These are phyloP conservation scores for Oxycera nigricornis DNA, from an alignment of 2,888 invertebrate species.

Conservation along the genomic window DNA sequence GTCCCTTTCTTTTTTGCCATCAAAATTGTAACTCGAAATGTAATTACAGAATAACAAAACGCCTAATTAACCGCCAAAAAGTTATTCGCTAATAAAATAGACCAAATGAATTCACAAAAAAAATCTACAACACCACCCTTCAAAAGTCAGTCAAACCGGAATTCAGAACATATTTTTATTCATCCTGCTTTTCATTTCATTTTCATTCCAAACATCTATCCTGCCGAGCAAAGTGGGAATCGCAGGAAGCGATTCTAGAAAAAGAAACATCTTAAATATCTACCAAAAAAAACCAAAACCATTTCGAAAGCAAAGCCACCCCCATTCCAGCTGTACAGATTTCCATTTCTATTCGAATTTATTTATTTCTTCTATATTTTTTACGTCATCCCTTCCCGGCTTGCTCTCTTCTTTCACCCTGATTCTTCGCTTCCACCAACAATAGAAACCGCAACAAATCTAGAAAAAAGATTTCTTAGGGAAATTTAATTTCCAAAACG, in stretches of 20 bases:
- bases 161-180: background rate
- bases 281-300: background rate
- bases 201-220: background rate
- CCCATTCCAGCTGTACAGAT: background rate
- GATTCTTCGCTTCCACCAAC: background rate
- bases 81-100: conserved; percentile 21
- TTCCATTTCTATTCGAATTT: background rate
- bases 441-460: background rate
- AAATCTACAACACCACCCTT: background rate
- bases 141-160: background rate
- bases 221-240: no score
- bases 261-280: background rate
- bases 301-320: background rate
- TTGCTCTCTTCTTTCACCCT: background rate
- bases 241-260: background rate
- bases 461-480: conserved; percentile 42
- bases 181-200: background rate
- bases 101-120: conserved; percentile 14
- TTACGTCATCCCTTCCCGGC: background rate
- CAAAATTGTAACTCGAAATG: conserved; percentile 49
- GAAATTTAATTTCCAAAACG: conserved; percentile 61
- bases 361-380: background rate
- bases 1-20: background rate
- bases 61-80: conserved; percentile 57
- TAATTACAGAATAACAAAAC: conserved; percentile 62